Conservation (phyloP, 2,797 vertebrate species). For the Cossypha caffra region DNA sequence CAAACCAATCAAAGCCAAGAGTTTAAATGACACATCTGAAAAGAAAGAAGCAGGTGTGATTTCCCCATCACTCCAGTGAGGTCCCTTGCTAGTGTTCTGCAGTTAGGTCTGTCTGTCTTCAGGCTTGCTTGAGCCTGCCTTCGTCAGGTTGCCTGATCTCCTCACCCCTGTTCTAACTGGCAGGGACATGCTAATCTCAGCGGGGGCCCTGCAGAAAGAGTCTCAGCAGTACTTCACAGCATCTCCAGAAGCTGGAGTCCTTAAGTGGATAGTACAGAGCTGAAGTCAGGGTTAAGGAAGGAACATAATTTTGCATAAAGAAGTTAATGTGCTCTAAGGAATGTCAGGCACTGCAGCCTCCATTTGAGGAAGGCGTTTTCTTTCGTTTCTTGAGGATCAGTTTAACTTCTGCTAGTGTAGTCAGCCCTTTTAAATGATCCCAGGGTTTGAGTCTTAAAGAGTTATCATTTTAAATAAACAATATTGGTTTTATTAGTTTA, state of each 20-base stretch:
- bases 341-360: not conserved
- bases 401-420: not conserved
- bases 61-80: not conserved
- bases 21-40: not conserved
- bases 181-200: not conserved
- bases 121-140: not conserved
- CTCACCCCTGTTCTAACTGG: not conserved
- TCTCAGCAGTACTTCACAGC: not conserved
- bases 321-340: not conserved
- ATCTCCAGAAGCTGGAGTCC: not conserved
- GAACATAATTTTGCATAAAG: not conserved
- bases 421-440: not conserved
- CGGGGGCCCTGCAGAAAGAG: not conserved
- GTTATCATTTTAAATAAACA: slow-evolving; percentile 44
- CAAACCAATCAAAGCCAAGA: not conserved
- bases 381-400: not conserved
- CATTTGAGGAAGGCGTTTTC: not conserved
- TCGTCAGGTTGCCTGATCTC: not conserved
- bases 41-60: not conserved
- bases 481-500: slow-evolving; percentile 42
- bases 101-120: not conserved
- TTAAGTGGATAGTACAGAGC: not conserved
- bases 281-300: not conserved
- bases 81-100: not conserved
- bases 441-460: not conserved